phyloP scores from a whole-genome alignment of 2,888 invertebrate genomes.

The Amaurobius ferox region DNA sequence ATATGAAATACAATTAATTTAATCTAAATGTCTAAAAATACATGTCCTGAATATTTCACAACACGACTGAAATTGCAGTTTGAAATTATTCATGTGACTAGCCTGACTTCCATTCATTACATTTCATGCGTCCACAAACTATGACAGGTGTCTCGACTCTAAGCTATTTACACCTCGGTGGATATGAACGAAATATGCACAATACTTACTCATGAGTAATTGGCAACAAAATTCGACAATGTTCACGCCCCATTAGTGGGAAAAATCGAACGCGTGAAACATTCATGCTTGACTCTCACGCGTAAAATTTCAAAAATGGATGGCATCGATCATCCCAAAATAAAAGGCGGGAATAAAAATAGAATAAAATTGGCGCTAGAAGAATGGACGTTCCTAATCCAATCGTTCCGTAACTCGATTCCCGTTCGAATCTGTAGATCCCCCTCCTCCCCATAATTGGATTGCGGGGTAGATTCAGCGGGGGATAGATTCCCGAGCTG shows the following conservation, averaged over 20 bases:
- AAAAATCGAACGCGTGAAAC: background rate
- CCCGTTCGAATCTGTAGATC: constrained; percentile 38
- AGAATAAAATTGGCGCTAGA: background rate
- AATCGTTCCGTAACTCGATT: constrained; percentile 63
- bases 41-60: no score
- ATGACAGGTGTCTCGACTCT: background rate
- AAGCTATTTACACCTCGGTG: background rate
- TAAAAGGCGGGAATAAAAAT: background rate
- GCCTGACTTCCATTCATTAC: background rate
- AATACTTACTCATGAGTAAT: constrained; percentile 9
- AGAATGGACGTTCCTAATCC: constrained; percentile 46
- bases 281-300: constrained; percentile 12
- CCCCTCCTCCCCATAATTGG: constrained; percentile 44
- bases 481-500: constrained; percentile 1
- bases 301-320: constrained; percentile 65
- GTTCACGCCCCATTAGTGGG: constrained; percentile 1
- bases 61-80: no score
- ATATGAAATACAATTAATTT: no score
- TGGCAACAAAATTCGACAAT: constrained; percentile 8
- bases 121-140: background rate
- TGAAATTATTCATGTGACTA: background rate
- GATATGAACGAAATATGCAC: background rate
- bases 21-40: no score
- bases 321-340: constrained; percentile 6
- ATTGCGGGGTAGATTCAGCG: constrained; percentile 39